Evolutionary conservation across 2,888 invertebrate species (phyloP), one percentile per base, ranked within the genome.

Genomic region (Plebejus argus): DNA sequence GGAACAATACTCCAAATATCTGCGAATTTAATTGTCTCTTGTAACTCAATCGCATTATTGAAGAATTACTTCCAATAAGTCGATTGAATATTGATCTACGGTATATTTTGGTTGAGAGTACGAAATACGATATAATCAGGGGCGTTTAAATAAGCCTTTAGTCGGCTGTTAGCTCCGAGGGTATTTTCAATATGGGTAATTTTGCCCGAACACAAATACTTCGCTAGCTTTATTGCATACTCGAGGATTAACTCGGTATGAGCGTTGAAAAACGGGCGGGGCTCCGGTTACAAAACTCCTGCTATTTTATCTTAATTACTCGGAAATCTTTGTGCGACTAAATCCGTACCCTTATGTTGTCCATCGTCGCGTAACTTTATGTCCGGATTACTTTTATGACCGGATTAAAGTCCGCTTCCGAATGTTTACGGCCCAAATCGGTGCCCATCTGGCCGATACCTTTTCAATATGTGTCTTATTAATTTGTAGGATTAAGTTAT

Each of bases 131-230:
- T 77, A 77, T 77, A 71, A 77, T 77, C 58, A 20, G 28, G 58
- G n/a, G 56, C 45, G 72, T 72, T 89, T 90, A 91, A 91, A 91
- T 91, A 91, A 91, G 89, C 91, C 89, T 90, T 90, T 88, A 89
- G 89, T 84, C 86, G 87, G 88, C 89, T 90, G 90, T 90, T 91
- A 91, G 91, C 90, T 87, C 87, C 87, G 91, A 90, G 91, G 92
- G 92, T 91, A 92, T 92, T 92, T 92, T 91, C 93, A 92, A 93
- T 93, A 92, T 92, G 92, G 93, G 92, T 92, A 92, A 93, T 93
- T 92, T 93, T 87, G 90, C 89, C 85, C 88, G 89, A 87, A 91
- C 90, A 90, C 91, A 92, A 93, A 93, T 93, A 91, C 91, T 92
- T 92, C 90, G 89, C 89, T 88, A 89, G 91, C 90, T 92, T 92